A percentile compares a stretch with the other conserved stretches of the same genome.
Conservation (phyloP, 2,113 vertebrate species). For the Anarrhichthys ocellatus region DNA sequence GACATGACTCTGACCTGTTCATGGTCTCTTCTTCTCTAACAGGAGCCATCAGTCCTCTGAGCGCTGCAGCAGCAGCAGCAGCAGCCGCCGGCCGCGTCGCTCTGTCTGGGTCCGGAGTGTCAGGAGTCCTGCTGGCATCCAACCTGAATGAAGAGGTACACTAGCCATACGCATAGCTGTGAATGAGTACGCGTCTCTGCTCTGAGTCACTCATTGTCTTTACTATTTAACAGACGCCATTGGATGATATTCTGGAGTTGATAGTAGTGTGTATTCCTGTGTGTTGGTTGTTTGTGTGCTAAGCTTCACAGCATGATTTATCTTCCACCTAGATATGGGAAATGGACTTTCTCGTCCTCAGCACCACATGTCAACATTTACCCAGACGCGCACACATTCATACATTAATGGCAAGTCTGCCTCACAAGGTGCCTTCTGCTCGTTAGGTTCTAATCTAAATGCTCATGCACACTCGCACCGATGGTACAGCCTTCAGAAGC, state of each 20-base stretch:
- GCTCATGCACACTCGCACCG: neutral
- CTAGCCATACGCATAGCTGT: constrained; percentile 6
- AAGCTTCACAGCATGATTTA: neutral
- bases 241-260: constrained; percentile 11
- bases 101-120: constrained; percentile 92
- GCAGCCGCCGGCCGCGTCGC: constrained; percentile 94
- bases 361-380: neutral
- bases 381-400: neutral
- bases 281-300: constrained; percentile 36
- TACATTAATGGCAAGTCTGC: neutral
- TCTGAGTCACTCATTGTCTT: neutral
- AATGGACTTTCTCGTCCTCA: neutral
- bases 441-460: neutral
- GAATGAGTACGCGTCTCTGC: neutral
- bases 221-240: neutral
- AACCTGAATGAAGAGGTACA: constrained; percentile 98
- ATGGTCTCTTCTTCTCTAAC: constrained; percentile 73
- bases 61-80: constrained; percentile 93
- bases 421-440: too few species aligned
- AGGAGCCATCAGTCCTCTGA: constrained; percentile 97
- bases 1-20: constrained; percentile 5
- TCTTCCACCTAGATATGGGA: neutral
- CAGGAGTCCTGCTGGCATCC: constrained; percentile 96
- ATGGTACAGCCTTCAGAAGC: neutral
- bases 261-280: neutral